Conservation (phyloP, 2,888 invertebrate genomes). For the Silvanus unidentatus region DNA sequence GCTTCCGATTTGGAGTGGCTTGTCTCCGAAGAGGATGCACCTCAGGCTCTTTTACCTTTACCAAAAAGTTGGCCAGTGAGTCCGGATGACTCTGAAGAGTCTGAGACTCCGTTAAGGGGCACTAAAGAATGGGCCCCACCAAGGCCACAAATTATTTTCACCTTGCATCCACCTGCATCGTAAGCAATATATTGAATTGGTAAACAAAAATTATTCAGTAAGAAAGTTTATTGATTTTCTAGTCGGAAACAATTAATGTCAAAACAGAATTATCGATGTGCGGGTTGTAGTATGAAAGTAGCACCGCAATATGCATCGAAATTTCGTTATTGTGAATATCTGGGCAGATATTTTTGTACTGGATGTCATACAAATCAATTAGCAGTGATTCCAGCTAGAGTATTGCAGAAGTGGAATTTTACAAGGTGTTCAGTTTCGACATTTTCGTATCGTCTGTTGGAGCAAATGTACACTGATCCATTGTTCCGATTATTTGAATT, state of each 20-base stretch:
- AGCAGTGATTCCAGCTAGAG: slow-evolving; percentile 63
- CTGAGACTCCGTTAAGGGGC: slow-evolving; percentile 56
- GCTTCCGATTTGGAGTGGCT: slow-evolving; percentile 76
- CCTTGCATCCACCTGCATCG: slow-evolving; percentile 63
- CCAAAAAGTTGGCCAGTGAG: slow-evolving; percentile 66
- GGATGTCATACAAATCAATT: slow-evolving; percentile 77
- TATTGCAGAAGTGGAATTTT: slow-evolving; percentile 61
- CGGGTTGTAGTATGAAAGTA: slow-evolving; percentile 79
- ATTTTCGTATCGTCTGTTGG: slow-evolving; percentile 69
- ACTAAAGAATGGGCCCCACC: slow-evolving; percentile 82
- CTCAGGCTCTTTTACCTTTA: slow-evolving; percentile 69
- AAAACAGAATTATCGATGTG: slow-evolving; percentile 73
- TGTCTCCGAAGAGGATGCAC: slow-evolving; percentile 70
- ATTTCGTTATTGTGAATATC: slow-evolving; percentile 76
- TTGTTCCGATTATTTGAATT: slow-evolving; percentile 69
- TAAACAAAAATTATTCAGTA: slow-evolving; percentile 30
- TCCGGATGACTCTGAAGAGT: slow-evolving; percentile 57
- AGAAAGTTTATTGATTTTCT: slow-evolving; percentile 23
- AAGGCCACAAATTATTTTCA: slow-evolving; percentile 75
- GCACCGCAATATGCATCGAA: slow-evolving; percentile 64
- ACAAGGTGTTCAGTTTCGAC: slow-evolving; percentile 72
- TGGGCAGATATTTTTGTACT: slow-evolving; percentile 80
- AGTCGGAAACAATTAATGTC: slow-evolving; percentile 61
- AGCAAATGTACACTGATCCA: slow-evolving; percentile 71
- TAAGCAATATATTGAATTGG: slow-evolving; percentile 40